Conservation (phyloP, 2,888 invertebrate genomes). For the Limnephilus rhombicus region DNA sequence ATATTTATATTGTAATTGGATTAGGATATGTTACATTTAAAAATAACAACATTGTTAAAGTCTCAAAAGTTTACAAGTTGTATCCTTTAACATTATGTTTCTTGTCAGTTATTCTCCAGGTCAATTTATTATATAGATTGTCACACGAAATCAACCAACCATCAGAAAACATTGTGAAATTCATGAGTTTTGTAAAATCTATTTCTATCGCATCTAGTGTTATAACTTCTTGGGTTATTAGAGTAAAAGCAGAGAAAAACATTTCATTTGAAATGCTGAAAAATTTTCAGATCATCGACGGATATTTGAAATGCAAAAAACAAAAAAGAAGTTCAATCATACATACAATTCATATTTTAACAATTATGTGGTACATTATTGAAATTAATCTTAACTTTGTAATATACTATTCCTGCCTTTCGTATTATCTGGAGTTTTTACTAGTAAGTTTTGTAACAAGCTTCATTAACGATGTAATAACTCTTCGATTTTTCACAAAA, state of each 20-base stretch:
- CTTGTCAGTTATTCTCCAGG: not conserved
- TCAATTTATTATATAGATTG: not conserved
- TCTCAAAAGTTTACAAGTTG: not conserved
- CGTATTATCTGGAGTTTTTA: not conserved
- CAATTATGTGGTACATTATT: not conserved
- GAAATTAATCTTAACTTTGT: not conserved
- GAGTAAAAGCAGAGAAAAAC: not conserved
- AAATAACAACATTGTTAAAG: not conserved
- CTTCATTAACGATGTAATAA: constrained; percentile 1
- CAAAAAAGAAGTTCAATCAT: not conserved
- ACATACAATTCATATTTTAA: not conserved
- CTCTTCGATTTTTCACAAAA: constrained; percentile 18
- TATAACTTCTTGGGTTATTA: constrained; percentile 4
- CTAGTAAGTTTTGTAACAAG: not conserved
- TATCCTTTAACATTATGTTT: constrained; percentile 20
- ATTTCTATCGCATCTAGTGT: not conserved
- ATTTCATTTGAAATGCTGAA: not conserved
- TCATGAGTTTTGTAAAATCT: not conserved
- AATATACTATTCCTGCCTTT: not conserved
- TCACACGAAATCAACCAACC: not conserved
- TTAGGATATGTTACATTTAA: constrained; percentile 11
- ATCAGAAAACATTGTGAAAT: not conserved
- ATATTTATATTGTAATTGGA: constrained; percentile 7
- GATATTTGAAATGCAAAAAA: not conserved
- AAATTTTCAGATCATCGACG: constrained; percentile 4